phyloP scores from a whole-genome alignment of 2,113 vertebrate species.

The Centropristis striata region DNA sequence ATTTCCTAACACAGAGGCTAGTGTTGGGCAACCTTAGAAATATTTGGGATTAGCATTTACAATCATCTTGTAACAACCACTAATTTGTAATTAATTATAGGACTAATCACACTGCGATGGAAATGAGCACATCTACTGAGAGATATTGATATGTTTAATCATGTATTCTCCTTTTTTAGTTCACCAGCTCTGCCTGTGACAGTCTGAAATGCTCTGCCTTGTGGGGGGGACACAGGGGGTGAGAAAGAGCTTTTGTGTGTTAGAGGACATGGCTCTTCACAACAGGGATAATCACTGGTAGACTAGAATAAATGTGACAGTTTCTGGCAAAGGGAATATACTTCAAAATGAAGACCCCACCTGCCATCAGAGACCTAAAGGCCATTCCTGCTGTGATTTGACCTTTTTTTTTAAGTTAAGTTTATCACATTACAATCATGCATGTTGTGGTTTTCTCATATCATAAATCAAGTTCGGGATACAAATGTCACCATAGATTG shows the following conservation, averaged over 20 bases:
- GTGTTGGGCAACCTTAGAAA: neutral
- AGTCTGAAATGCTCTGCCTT: constrained; percentile 10
- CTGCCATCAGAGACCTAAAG: constrained; percentile 43
- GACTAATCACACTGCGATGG: neutral
- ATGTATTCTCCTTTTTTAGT: constrained; percentile 18
- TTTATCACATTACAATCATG: constrained; percentile 52
- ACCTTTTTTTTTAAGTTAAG: constrained; percentile 64
- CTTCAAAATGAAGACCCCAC: constrained; percentile 61
- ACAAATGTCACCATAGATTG: neutral
- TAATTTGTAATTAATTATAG: constrained; percentile 29
- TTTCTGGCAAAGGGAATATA: constrained; percentile 65
- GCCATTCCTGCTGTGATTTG: constrained; percentile 64
- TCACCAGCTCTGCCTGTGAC: constrained; percentile 14
- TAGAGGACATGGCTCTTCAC: constrained; percentile 45
- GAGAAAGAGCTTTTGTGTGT: constrained; percentile 37
- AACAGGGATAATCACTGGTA: constrained; percentile 30
- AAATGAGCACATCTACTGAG: constrained; percentile 9
- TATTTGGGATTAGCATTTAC: neutral
- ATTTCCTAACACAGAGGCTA: neutral
- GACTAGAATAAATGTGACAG: constrained; percentile 62
- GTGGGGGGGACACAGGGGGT: constrained; percentile 17
- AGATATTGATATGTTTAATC: constrained; percentile 15
- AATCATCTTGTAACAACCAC: neutral
- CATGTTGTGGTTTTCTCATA: constrained; percentile 18
- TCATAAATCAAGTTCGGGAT: neutral